Base-by-base conservation (phyloP, 2,888 invertebrate genomes). In the Ophion ventricosus region DNA sequence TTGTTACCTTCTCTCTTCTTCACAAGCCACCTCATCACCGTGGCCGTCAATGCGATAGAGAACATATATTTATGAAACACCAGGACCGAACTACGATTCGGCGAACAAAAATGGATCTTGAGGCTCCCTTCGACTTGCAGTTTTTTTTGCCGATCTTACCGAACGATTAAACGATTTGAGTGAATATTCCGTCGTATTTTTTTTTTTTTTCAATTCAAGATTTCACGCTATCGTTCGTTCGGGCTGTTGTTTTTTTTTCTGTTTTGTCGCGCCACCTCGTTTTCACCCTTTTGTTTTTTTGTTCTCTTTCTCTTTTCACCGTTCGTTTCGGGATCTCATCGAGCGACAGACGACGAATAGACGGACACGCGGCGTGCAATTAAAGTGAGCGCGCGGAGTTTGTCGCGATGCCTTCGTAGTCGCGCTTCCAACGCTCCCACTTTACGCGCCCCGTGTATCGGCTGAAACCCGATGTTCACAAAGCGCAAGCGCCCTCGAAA, bases 321-420 rank as follows among this genome's bases (percentile, higher is more conserved):
- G 35, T 80, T 83, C 59, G 69, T 86, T 83, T 63, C 63, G 64
- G 74, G 78, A 72, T 75, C 74, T 83, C 82, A 80, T 84, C 80
- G 83, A 86, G 80, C 84, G 84, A 74, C 85, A 85, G 85, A 88
- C 87, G 86, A 87, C 82, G 85, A 82, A 84, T 84, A 89, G 88
- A 90, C 90, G 87, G 89, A 89, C 91, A 91, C 91, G 91, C 92
- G 90, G 88, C 90, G 91, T 87, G 89, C 86, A 88, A 91, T 92
- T 91, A 88, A 91, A 91, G 92, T 90, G 91, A 89, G 89, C 90
- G 90, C 89, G 88, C 88, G 85, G 82, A 76, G 86, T 74, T 81
- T 78, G 82, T 80, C 75, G 75, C 83, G 83, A 82, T 81, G 72
- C 70, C 82, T 83, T 78, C 66, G 82, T 77, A 77, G 89, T 88